Evolutionary conservation across 2,113 vertebrate species (phyloP), one percentile per base, ranked within the genome.

Genomic region (Symphodus melops): DNA sequence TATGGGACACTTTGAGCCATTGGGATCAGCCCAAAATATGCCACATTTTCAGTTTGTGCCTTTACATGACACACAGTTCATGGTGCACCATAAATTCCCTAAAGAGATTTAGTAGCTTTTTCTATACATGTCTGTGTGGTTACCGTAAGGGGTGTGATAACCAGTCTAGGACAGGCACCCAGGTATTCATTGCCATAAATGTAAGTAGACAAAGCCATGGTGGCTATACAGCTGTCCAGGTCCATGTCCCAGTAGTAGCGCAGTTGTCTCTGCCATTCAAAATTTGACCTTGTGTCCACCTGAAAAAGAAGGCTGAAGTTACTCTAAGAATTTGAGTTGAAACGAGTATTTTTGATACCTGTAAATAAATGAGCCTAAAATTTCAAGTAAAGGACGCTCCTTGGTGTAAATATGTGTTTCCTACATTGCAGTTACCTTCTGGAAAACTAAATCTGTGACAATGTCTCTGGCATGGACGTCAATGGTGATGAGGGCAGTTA

Each of bases 401-500:
- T 6, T 33, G 28, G 28, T 33, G 28, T 33, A 6, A 33, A 33
- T 33, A 3, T 13, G 14, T 12, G 42, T 44, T 5, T 44, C 12
- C 4, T 12, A 44, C 42, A 44, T 9, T 55, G 14, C 8, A 16
- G 16, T 48, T 90, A 95, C 94, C 94, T 95, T 93, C 69, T 94
- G 82, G 42, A 55, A 67, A 23, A 95, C 91, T 3, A 96, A 90
- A 69, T 95, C 95, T 0, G 92, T 94, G 77, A 96, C 93, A 65
- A 96, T 95, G 72, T 95, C 95, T 87, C 95, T 95, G 52, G 95
- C 95, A 4, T 96, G 94, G 5, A 96, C 96, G 54, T 96, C 96
- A 39, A 90, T 92, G 39, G 95, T 97, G 86, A 96, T 96, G 53
- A 95, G 89, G 17, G 95, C 94, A 10, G 93, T 97, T 82, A 96